Conservation (phyloP, 2,888 invertebrate species). For the Creontiades dilutus region DNA sequence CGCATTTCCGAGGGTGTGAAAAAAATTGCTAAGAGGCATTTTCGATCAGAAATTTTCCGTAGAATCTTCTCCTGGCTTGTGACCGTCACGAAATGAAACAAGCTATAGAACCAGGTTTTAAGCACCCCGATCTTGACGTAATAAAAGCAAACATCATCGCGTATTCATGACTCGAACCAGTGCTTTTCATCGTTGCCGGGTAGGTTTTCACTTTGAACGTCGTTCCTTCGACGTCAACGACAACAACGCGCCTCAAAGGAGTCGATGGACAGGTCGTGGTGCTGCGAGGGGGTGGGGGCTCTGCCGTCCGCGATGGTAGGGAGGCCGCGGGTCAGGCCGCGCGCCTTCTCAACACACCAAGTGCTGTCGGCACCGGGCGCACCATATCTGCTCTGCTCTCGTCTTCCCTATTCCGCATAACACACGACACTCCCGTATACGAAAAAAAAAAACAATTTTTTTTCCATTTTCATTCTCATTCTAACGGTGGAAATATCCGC, state of each 20-base stretch:
- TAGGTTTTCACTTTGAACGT: not conserved
- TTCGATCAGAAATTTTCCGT: too few relatives aligned
- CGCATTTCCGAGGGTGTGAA: too few relatives aligned
- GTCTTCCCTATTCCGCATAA: not conserved
- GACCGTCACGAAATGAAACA: too few relatives aligned
- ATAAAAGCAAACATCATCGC: not conserved
- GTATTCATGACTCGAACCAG: not conserved
- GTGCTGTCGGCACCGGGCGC: conserved; percentile 60
- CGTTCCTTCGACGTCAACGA: not conserved
- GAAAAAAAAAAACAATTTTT: not conserved
- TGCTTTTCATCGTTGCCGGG: not conserved
- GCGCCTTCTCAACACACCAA: conserved; percentile 39
- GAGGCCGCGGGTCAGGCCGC: not conserved
- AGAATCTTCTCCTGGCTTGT: too few relatives aligned
- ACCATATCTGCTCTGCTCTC: conserved; percentile 9
- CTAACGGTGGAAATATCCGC: too few relatives aligned
- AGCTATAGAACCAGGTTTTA: too few relatives aligned
- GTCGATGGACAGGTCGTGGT: not conserved
- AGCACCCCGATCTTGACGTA: not conserved
- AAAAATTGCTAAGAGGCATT: too few relatives aligned
- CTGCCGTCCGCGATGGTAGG: conserved; percentile 29
- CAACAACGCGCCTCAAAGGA: not conserved
- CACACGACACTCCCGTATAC: not conserved
- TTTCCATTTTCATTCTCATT: too few relatives aligned
- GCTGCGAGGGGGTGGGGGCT: conserved; percentile 1